A percentile compares a stretch with the other conserved stretches of the same genome.
Conservation (phyloP, 2,113 vertebrate species). For the Pimephales promelas region DNA sequence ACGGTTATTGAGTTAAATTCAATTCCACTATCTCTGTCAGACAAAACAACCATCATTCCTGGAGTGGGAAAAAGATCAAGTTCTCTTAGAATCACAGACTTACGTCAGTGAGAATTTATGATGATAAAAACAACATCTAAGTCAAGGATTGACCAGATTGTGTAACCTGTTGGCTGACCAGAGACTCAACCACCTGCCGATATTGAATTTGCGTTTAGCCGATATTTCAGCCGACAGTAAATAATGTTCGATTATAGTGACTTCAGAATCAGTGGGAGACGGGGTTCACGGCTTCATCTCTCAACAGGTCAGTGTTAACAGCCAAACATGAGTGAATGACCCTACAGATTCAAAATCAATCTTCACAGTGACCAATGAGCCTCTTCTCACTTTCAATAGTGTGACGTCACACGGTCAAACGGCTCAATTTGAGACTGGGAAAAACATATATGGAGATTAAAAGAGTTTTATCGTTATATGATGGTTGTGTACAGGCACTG, state of each 20-base stretch:
- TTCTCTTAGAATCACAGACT: background rate
- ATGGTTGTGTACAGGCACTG: too few species aligned
- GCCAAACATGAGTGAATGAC: background rate
- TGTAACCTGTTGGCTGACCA: slow-evolving; percentile 51
- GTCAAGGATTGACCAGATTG: slow-evolving; percentile 55
- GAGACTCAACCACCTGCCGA: slow-evolving; percentile 53
- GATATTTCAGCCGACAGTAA: background rate
- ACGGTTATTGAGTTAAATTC: background rate
- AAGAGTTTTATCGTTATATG: too few species aligned
- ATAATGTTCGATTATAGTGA: background rate
- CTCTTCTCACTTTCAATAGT: background rate
- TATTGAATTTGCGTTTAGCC: background rate
- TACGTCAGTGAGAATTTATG: slow-evolving; percentile 2
- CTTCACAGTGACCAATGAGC: background rate
- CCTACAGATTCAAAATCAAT: background rate
- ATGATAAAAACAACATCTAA: background rate
- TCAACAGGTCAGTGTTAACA: slow-evolving; percentile 4
- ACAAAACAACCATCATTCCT: slow-evolving; percentile 1
- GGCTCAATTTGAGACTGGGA: too few species aligned
- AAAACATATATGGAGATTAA: too few species aligned
- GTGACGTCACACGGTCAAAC: too few species aligned
- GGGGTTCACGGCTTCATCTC: too few species aligned
- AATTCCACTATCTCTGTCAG: background rate
- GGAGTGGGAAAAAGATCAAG: background rate
- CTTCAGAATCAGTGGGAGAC: background rate